Evolutionary conservation across 1,140 invertebrate species (phyloP), one percentile per base, ranked within the genome.

Genomic region (Bradynema listronoti): DNA sequence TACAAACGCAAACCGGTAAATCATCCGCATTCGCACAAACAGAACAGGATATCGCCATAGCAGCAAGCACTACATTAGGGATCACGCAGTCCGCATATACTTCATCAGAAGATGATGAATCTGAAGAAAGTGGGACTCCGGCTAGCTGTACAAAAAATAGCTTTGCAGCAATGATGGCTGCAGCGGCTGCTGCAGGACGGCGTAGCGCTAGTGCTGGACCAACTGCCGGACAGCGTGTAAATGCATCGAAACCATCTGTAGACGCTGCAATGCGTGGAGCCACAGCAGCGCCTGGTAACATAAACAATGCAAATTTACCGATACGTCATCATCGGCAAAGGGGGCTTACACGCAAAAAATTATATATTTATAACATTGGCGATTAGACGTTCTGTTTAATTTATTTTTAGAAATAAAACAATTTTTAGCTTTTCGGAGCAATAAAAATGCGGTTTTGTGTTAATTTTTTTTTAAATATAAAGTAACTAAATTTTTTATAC

Each of bases 1-100:
- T 39, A 2, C 63, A 65, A 51, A 65, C 63, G 16, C 65, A 65
- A 11, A 66, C 68, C 11, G 24, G 62, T 16, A 59, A 68, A 33
- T 45, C 22, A 5, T 56, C 65, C n/a, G 27, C 66, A 16, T 36
- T 39, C n/a, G 68, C 64, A 27, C 63, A 65, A 55, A 65, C 63
- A 1, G 63, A 65, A 19, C 32, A 27, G 9, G 0, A 63, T 7
- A 16, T n/a, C 11, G 43, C 45, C 24, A 39, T 64, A 14, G 16
- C 46, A 1, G 14, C 16, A 42, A 27, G 68, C 7, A 19, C 24
- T 45, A 27, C 55, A 7, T 32, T 61, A 9, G 34, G 19, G 36
- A 25, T 19, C 39, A 19, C 22, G 3, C 42, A 36, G 22, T 55
- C 53, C 4, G 22, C 25, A 43, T 29, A 58, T 24, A 30, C 47